Conservation (phyloP, 1,140 invertebrate genomes). For the Tenebrio molitor region DNA sequence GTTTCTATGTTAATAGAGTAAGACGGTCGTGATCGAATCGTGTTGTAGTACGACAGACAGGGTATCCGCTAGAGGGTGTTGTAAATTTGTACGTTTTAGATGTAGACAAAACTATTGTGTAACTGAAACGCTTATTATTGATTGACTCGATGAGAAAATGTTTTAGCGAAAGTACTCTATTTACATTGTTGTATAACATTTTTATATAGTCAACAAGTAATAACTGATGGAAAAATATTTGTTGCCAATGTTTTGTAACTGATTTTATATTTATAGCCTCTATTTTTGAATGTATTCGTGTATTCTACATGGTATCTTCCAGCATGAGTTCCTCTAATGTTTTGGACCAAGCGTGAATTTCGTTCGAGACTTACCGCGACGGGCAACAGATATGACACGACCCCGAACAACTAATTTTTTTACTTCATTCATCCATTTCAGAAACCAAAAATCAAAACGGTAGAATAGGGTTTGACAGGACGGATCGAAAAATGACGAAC, state of each 20-base stretch:
- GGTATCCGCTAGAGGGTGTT: slow-evolving; percentile 43
- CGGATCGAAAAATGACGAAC: background rate
- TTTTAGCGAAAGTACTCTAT: slow-evolving; percentile 30
- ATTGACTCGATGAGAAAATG: slow-evolving; percentile 26
- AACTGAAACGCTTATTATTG: slow-evolving; percentile 45
- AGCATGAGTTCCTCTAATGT: too few relatives aligned
- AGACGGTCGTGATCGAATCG: slow-evolving; percentile 22
- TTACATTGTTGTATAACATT: slow-evolving; percentile 5
- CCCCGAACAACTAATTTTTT: too few relatives aligned
- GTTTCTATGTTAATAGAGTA: slow-evolving; percentile 21
- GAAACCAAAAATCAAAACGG: too few relatives aligned
- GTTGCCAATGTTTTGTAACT: background rate
- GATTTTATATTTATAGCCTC: too few relatives aligned
- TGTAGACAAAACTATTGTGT: slow-evolving; percentile 28
- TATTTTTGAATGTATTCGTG: too few relatives aligned
- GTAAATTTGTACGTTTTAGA: slow-evolving; percentile 34
- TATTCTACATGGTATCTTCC: too few relatives aligned
- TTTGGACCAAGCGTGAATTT: too few relatives aligned
- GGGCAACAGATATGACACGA: too few relatives aligned
- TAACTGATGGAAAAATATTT: background rate
- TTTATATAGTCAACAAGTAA: background rate
- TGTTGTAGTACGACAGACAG: slow-evolving; percentile 43
- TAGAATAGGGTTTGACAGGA: too few relatives aligned
- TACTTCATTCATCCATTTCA: too few relatives aligned
- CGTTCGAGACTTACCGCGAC: too few relatives aligned